Conservation (phyloP, 2,888 invertebrate genomes). For the Coelinius sp. region DNA sequence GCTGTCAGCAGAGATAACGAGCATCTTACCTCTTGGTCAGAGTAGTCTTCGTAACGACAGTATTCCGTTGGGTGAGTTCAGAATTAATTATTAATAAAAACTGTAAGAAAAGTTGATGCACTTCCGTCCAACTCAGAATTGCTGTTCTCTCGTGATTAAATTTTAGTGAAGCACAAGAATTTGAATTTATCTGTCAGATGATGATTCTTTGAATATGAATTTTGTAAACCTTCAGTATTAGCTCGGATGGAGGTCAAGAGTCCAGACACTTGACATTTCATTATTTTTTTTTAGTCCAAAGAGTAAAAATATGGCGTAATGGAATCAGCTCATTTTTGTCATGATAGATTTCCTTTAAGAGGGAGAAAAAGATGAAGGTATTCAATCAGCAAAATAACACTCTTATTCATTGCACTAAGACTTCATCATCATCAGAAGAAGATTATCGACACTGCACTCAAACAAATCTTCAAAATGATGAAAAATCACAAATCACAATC, state of each 20-base stretch:
- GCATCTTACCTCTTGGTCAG: background rate
- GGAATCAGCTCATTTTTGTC: background rate
- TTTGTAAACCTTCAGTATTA: background rate
- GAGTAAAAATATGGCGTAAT: background rate
- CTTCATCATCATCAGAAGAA: too few species aligned
- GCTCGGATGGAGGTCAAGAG: background rate
- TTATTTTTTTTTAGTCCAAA: background rate
- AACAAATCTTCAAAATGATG: too few species aligned
- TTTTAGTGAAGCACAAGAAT: background rate
- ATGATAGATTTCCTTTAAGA: background rate
- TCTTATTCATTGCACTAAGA: too few species aligned
- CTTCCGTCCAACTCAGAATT: background rate
- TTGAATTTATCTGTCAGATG: background rate
- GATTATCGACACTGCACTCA: too few species aligned
- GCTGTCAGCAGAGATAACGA: conserved; percentile 30
- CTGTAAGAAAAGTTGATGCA: background rate
- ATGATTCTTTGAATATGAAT: background rate
- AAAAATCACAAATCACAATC: too few species aligned
- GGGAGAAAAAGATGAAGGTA: background rate
- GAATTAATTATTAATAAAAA: background rate
- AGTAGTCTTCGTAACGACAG: background rate
- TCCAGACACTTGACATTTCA: background rate
- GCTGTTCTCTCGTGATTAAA: background rate
- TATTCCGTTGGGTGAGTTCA: background rate
- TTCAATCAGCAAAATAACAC: background rate